Percentiles rank a stretch among this genome's conserved stretches.
phyloP scores from a whole-genome alignment of 2,888 invertebrate species.

The Megalurothrips usitatus region DNA sequence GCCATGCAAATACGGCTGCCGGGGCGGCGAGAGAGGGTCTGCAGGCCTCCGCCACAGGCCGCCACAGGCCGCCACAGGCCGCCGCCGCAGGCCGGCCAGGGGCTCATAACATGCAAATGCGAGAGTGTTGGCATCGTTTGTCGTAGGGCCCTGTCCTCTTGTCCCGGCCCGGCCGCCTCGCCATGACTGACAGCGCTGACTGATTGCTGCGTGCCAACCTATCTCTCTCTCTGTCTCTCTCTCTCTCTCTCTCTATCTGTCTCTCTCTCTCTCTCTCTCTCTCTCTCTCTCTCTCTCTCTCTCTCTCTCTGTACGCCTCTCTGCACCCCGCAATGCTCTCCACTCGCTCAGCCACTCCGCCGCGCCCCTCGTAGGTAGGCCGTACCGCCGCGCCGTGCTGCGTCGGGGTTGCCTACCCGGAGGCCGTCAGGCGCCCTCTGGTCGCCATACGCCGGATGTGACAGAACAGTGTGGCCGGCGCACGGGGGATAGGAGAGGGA shows the following conservation, averaged over 20 bases:
- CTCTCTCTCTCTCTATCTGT: neutral
- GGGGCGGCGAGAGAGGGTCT: no score
- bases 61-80: no score
- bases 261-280: neutral
- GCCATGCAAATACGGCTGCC: no score
- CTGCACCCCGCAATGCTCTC: neutral
- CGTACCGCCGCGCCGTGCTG: no score
- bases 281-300: neutral
- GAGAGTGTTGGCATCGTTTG: constrained; percentile 16
- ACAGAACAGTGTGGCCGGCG: no score
- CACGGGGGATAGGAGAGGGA: no score
- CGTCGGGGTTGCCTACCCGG: no score
- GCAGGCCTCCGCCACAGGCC: no score
- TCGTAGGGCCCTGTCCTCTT: neutral
- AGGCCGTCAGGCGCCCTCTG: no score
- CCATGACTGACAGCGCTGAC: neutral
- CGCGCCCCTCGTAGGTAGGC: no score
- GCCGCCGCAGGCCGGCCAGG: neutral
- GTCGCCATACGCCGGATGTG: no score
- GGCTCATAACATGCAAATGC: constrained; percentile 24
- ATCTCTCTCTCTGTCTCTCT: neutral
- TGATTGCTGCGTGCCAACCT: neutral
- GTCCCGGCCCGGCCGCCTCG: neutral
- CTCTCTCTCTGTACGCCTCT: neutral
- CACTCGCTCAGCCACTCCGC: no score